These are phyloP conservation scores for Camponotus pennsylvanicus DNA, from an alignment of 1,140 invertebrate species.

Conservation along the genomic window DNA sequence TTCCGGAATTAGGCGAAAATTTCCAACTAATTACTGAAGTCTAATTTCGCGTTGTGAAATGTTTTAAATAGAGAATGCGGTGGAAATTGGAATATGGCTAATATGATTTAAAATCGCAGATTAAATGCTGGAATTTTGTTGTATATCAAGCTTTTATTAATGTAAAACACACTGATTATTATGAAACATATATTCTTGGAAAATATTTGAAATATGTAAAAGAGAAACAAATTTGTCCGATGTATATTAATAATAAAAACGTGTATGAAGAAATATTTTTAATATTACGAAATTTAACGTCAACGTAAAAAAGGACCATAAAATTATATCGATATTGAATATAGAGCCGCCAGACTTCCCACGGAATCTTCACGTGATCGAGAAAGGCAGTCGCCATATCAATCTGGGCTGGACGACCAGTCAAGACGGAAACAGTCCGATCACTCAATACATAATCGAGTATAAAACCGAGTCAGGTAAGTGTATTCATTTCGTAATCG, in stretches of 20 bases:
- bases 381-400: conserved; percentile 91
- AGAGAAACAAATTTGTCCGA: not conserved
- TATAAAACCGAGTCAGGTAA: conserved; percentile 94
- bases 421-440: conserved; percentile 95
- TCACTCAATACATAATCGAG: conserved; percentile 94
- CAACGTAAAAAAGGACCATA: too few species aligned
- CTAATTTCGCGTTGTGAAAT: conserved; percentile 27
- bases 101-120: not conserved
- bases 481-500: conserved; percentile 40
- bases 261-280: not conserved
- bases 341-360: conserved; percentile 94
- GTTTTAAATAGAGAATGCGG: conserved; percentile 8
- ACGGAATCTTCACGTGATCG: conserved; percentile 93
- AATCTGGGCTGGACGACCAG: conserved; percentile 93
- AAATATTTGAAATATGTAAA: not conserved
- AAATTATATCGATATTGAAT: conserved; percentile 30
- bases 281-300: not conserved
- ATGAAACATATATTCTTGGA: not conserved
- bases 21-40: conserved; percentile 42
- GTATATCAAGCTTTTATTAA: not conserved
- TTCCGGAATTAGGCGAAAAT: conserved; percentile 44
- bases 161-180: not conserved
- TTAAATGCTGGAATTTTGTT: conserved; percentile 10
- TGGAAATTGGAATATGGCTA: not conserved
- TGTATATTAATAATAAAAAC: not conserved